These are phyloP conservation scores for Gallinago paraguaiae DNA, from an alignment of 2,113 vertebrate genomes.

Conservation along the genomic window DNA sequence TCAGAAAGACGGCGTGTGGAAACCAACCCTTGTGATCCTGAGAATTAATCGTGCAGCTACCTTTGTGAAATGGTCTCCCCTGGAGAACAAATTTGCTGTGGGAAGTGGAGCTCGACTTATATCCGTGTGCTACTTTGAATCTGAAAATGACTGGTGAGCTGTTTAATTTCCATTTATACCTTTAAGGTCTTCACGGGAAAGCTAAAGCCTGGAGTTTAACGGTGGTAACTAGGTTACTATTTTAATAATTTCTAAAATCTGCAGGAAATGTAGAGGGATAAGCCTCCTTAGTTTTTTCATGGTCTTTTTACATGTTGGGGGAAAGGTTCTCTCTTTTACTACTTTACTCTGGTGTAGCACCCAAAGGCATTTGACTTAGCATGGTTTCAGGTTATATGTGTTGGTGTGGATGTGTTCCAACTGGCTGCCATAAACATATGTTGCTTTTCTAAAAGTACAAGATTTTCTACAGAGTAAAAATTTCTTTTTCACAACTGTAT, in stretches of 20 bases:
- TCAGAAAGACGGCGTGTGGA: slow-evolving; percentile 96
- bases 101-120: slow-evolving; percentile 97
- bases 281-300: background rate
- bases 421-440: background rate
- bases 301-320: background rate
- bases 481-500: background rate
- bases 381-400: background rate
- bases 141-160: slow-evolving; percentile 97
- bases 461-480: background rate
- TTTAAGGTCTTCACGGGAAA: background rate
- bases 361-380: background rate
- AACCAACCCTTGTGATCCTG: slow-evolving; percentile 96
- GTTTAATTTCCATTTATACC: background rate
- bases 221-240: background rate
- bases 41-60: slow-evolving; percentile 97
- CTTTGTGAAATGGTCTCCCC: slow-evolving; percentile 97
- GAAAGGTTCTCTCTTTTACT: background rate
- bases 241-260: background rate
- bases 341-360: background rate
- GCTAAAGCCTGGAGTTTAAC: background rate
- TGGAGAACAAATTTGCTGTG: slow-evolving; percentile 99
- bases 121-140: slow-evolving; percentile 99
- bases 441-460: background rate
- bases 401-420: background rate
- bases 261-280: background rate